Conservation (phyloP, 2,888 invertebrate genomes). For the Pseudolycoriella hygida region DNA sequence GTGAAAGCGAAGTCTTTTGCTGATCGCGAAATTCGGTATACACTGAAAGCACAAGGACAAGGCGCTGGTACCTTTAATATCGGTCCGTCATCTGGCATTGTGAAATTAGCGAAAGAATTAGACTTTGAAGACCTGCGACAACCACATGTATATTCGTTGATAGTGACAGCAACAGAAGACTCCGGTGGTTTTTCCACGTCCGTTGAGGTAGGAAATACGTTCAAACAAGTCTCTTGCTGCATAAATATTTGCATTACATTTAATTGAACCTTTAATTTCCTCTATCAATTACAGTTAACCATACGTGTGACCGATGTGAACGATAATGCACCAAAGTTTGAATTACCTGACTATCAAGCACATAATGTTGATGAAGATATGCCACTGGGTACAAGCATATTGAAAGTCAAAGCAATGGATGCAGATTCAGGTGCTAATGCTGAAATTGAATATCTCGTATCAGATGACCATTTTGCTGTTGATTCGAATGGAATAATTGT, state of each 20-base stretch:
- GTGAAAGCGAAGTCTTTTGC: constrained; percentile 96
- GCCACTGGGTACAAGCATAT: constrained; percentile 75
- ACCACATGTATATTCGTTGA: constrained; percentile 81
- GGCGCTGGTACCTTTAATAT: constrained; percentile 92
- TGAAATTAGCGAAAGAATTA: constrained; percentile 85
- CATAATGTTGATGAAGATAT: constrained; percentile 94
- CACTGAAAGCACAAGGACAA: constrained; percentile 82
- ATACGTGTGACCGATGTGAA: constrained; percentile 92
- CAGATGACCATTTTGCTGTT: constrained; percentile 87
- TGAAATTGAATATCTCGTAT: constrained; percentile 79
- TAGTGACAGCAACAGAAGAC: constrained; percentile 90
- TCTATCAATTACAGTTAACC: constrained; percentile 50
- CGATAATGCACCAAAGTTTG: constrained; percentile 93
- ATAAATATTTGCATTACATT: not conserved
- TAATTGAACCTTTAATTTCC: not conserved
- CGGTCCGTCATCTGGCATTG: constrained; percentile 83
- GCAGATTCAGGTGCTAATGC: constrained; percentile 90
- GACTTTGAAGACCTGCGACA: constrained; percentile 94
- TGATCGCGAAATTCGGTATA: constrained; percentile 90
- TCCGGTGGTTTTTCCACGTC: constrained; percentile 93
- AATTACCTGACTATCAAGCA: constrained; percentile 90
- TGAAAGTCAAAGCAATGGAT: constrained; percentile 91
- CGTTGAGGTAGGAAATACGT: constrained; percentile 63
- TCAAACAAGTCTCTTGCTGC: too few relatives aligned
- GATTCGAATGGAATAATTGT: constrained; percentile 85